phyloP scores from a whole-genome alignment of 2,797 vertebrate species.

The Acomys russatus region DNA sequence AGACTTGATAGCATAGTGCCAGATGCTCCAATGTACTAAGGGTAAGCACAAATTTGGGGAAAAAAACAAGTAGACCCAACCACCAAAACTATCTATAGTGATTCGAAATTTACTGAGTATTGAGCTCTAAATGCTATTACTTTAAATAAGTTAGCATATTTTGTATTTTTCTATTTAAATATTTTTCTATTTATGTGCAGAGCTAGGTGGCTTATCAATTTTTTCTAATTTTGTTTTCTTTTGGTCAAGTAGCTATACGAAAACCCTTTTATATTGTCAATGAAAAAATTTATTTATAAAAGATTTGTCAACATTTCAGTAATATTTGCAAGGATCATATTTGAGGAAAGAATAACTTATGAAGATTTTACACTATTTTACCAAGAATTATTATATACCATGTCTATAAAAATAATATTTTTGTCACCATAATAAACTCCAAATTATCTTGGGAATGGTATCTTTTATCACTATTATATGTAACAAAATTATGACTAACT shows the following conservation, averaged over 20 bases:
- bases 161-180: background rate
- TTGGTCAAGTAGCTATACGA: background rate
- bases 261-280: background rate
- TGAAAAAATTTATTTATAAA: slow-evolving; percentile 12
- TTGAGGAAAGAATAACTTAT: background rate
- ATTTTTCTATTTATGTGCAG: background rate
- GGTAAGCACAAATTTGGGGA: background rate
- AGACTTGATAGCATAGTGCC: background rate
- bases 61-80: background rate
- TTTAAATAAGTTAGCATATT: background rate
- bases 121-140: background rate
- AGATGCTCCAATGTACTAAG: background rate
- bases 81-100: background rate
- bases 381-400: background rate
- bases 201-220: background rate
- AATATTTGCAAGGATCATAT: background rate
- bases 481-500: slow-evolving; percentile 28
- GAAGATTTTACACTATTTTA: background rate
- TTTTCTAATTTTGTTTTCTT: background rate
- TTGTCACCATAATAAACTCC: background rate
- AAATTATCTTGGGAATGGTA: slow-evolving; percentile 34
- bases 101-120: background rate
- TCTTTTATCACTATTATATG: background rate
- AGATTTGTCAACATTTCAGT: background rate
- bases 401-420: slow-evolving; percentile 20